phyloP scores from a whole-genome alignment of 1,140 invertebrate genomes.

The Dinoponera quadriceps region DNA sequence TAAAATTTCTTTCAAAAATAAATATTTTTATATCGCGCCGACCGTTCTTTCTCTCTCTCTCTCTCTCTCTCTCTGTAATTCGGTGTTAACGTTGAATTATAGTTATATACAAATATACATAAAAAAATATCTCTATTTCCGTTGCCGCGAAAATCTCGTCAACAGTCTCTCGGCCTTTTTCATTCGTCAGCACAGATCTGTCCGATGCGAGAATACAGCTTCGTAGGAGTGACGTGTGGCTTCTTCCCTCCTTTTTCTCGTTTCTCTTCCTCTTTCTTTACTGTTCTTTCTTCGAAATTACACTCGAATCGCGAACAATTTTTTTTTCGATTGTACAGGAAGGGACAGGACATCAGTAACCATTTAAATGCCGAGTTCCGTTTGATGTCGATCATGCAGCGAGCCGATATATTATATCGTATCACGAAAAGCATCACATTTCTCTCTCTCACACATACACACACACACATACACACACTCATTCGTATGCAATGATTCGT shows the following conservation, averaged over 20 bases:
- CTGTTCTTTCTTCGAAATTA: not conserved
- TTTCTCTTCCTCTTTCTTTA: too few species aligned
- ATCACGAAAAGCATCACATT: constrained; percentile 28
- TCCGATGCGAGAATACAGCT: constrained; percentile 19
- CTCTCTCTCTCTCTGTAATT: constrained; percentile 37
- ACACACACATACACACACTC: constrained; percentile 34
- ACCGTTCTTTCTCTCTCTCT: too few species aligned
- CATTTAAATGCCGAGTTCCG: constrained; percentile 37
- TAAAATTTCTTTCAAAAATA: constrained; percentile 56
- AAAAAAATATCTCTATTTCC: constrained; percentile 57
- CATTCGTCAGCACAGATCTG: not conserved
- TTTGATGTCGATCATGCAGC: constrained; percentile 31
- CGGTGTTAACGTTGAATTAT: constrained; percentile 26
- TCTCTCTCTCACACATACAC: not conserved
- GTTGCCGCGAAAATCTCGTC: constrained; percentile 13
- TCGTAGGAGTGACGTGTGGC: not conserved
- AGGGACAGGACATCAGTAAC: not conserved
- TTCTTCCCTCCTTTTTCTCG: too few species aligned
- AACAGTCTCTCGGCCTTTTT: not conserved
- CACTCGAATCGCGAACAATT: constrained; percentile 1
- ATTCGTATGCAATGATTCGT: constrained; percentile 27
- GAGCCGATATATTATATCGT: constrained; percentile 52
- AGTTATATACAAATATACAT: constrained; percentile 51
- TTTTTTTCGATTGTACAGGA: constrained; percentile 27
- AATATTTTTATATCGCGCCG: constrained; percentile 17